Conservation (phyloP, 2,888 invertebrate genomes). For the Psococerastis gibbosa region DNA sequence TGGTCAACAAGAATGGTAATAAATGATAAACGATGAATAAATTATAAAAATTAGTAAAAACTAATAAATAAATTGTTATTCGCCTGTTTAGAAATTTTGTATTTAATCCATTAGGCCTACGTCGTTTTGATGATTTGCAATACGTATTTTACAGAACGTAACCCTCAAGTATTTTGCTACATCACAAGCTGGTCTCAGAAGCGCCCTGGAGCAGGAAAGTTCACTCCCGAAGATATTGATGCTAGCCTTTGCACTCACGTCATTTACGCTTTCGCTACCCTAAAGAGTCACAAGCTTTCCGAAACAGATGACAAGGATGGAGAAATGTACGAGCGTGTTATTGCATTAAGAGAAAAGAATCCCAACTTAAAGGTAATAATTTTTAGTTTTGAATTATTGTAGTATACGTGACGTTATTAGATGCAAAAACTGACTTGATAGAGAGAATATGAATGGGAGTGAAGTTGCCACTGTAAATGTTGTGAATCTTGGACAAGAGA, state of each 20-base stretch:
- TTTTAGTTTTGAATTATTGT: neutral
- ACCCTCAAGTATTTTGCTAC: constrained; percentile 83
- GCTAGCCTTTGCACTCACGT: constrained; percentile 82
- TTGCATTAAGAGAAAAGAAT: constrained; percentile 71
- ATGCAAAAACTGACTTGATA: too few species aligned
- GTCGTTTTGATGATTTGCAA: neutral
- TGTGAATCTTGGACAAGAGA: too few species aligned
- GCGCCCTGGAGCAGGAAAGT: constrained; percentile 71
- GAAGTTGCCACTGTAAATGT: too few species aligned
- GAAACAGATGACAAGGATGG: constrained; percentile 65
- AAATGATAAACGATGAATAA: too few species aligned
- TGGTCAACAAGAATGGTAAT: constrained; percentile 4
- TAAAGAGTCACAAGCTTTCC: constrained; percentile 65
- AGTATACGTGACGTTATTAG: too few species aligned
- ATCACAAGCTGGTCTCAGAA: constrained; percentile 93
- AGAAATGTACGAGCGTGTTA: constrained; percentile 70
- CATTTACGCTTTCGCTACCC: constrained; percentile 84
- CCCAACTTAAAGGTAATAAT: constrained; percentile 56
- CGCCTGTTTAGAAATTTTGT: too few species aligned
- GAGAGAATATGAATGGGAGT: too few species aligned
- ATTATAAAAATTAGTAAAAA: too few species aligned
- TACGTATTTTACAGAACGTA: constrained; percentile 39
- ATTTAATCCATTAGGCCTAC: constrained; percentile 2
- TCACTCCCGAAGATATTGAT: constrained; percentile 76
- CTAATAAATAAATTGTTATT: too few species aligned